A percentile compares a stretch with the other conserved stretches of the same genome.
phyloP scores from a whole-genome alignment of 35 echinoderm and acorn worm genomes.

The Patiria miniata region DNA sequence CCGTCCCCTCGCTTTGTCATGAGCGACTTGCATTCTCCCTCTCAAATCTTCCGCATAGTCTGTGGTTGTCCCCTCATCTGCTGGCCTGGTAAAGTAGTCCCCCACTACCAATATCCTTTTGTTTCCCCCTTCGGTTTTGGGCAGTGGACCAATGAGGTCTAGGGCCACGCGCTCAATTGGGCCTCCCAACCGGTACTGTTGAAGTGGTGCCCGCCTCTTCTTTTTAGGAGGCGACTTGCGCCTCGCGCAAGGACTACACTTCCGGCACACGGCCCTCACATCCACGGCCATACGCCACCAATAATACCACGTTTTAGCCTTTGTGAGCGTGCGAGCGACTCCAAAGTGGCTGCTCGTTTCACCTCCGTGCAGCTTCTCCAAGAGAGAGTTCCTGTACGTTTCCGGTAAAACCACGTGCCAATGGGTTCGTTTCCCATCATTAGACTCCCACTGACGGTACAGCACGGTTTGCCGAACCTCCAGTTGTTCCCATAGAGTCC shows the following conservation, averaged over 20 bases:
- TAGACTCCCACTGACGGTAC: background rate
- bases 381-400: background rate
- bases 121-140: no score
- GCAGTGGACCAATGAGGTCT: no score
- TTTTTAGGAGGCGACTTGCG: no score
- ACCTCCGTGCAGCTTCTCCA: background rate
- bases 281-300: background rate
- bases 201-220: background rate
- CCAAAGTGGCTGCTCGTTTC: no score
- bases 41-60: no score
- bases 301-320: background rate
- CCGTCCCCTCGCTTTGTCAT: background rate
- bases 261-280: background rate
- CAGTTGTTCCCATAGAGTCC: background rate
- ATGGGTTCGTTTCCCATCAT: background rate
- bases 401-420: background rate
- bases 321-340: background rate
- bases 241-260: no score
- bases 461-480: background rate
- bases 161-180: background rate
- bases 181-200: background rate
- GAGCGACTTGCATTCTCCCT: no score
- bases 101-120: no score
- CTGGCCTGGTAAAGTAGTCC: no score
- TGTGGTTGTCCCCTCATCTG: background rate